Percentiles rank a stretch among this genome's conserved stretches.
These are phyloP conservation scores for Mellivora capensis DNA, from an alignment of 2,113 vertebrate species.

Conservation along the genomic window DNA sequence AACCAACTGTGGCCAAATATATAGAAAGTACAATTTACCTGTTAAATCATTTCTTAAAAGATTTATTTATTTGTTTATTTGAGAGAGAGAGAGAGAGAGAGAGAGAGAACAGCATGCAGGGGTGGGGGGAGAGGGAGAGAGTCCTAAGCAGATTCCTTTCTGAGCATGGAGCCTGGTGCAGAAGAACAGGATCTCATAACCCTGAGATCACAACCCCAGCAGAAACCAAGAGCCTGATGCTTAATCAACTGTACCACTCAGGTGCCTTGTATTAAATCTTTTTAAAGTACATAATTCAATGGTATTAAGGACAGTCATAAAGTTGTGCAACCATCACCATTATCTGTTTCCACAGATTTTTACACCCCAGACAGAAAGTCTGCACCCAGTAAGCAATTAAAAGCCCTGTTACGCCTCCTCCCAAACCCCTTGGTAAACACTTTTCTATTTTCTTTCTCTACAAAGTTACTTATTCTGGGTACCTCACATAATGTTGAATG, in stretches of 20 bases:
- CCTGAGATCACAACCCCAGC: background rate
- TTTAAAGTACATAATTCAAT: background rate
- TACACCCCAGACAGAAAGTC: background rate
- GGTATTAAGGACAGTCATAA: background rate
- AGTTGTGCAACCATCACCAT: background rate
- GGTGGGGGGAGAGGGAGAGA: background rate
- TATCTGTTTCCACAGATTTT: background rate
- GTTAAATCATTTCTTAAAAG: background rate
- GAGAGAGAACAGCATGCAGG: background rate
- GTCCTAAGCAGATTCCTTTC: background rate
- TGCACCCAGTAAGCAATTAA: background rate
- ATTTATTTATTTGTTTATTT: background rate
- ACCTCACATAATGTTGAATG: background rate
- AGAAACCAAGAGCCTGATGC: background rate
- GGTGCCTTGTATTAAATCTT: background rate
- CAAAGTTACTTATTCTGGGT: background rate
- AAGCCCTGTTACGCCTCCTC: background rate
- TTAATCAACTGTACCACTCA: background rate
- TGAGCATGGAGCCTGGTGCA: background rate
- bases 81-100: background rate
- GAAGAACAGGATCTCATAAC: background rate
- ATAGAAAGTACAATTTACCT: background rate
- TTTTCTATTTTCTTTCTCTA: background rate
- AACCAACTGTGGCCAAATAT: background rate
- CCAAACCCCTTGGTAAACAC: background rate